A percentile compares a stretch with the other conserved stretches of the same genome.
Conservation (phyloP, 2,797 vertebrate genomes). For the Hipposideros larvatus region DNA sequence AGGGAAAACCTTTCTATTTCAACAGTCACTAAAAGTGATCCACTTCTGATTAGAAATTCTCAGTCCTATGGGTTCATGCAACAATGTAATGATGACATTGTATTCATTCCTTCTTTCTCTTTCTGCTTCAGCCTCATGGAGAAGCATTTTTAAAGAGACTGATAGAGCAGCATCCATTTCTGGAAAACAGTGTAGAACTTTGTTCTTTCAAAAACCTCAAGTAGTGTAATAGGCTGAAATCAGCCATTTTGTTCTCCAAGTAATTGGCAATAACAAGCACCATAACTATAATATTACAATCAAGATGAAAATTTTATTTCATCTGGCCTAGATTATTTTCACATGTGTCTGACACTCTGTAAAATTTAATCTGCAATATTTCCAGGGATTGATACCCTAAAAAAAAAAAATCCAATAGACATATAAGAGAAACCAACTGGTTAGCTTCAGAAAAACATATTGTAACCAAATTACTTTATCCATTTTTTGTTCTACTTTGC, state of each 20-base stretch:
- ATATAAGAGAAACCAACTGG: not conserved
- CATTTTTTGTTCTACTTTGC: not conserved
- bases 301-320: constrained; percentile 3
- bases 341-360: not conserved
- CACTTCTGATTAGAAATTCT: not conserved
- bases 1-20: not conserved
- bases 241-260: not conserved
- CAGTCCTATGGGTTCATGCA: not conserved
- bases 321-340: not conserved
- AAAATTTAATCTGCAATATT: not conserved
- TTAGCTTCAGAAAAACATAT: not conserved
- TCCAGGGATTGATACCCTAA: not conserved
- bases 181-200: not conserved
- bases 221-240: not conserved
- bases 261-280: not conserved
- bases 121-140: not conserved
- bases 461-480: not conserved
- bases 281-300: not conserved
- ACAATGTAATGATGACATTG: not conserved
- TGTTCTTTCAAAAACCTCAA: not conserved
- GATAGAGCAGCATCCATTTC: not conserved
- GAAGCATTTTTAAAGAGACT: not conserved
- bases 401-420: not conserved
- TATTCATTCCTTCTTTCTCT: not conserved
- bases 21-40: not conserved